Conservation (phyloP, 2,113 vertebrate species). For the Brachirus orientalis region DNA sequence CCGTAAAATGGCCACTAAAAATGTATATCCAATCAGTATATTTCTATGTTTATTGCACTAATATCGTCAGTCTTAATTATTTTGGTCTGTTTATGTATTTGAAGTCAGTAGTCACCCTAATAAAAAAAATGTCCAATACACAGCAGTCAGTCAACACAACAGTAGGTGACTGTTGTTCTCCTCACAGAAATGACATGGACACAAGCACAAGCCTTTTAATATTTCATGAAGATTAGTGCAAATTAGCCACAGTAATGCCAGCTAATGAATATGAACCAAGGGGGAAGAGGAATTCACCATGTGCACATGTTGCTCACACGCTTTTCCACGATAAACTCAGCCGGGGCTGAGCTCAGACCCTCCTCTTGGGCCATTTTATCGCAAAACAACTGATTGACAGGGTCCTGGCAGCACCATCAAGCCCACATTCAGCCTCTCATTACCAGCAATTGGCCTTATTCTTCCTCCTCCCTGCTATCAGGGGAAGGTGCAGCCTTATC, state of each 20-base stretch:
- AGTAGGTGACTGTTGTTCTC: neutral
- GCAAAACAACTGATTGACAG: conserved; percentile 84
- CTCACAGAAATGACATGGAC: conserved; percentile 9
- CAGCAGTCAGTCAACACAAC: neutral
- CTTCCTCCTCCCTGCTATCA: conserved; percentile 76
- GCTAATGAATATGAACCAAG: conserved; percentile 41
- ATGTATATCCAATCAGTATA: too few relatives aligned
- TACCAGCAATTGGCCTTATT: conserved; percentile 86
- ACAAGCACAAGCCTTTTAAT: conserved; percentile 13
- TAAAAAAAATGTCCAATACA: neutral
- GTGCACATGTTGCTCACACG: conserved; percentile 37
- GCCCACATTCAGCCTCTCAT: conserved; percentile 80
- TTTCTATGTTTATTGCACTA: too few relatives aligned
- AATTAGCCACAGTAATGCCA: conserved; percentile 37
- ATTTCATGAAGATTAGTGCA: conserved; percentile 37
- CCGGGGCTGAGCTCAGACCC: conserved; percentile 47
- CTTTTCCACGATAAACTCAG: conserved; percentile 77
- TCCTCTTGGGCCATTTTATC: conserved; percentile 69
- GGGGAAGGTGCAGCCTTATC: conserved; percentile 85
- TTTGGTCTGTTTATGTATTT: too few relatives aligned
- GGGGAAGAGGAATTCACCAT: conserved; percentile 31
- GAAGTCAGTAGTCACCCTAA: neutral
- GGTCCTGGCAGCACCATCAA: conserved; percentile 77
- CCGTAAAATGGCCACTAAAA: too few relatives aligned
- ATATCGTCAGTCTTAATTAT: too few relatives aligned